Percentiles rank a stretch among this genome's conserved stretches.
Evolutionary conservation across 2,113 vertebrate species (phyloP).

Genomic region (Pelmatolapia mariae): DNA sequence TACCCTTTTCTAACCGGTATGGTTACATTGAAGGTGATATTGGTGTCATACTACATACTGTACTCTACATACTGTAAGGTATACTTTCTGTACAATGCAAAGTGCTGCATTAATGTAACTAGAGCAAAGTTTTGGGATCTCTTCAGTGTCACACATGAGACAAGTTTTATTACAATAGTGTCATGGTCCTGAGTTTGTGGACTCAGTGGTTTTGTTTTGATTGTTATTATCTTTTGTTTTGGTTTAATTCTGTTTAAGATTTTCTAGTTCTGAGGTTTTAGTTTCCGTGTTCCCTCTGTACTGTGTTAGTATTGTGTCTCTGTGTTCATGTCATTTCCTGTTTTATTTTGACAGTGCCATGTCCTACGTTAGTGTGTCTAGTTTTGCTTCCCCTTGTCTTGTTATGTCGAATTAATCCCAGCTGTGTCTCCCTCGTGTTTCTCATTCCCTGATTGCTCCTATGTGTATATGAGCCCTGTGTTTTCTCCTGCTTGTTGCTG

Average conservation of each 20-base stretch:
- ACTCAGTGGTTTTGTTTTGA: neutral
- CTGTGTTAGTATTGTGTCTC: too few species aligned
- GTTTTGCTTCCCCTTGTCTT: too few species aligned
- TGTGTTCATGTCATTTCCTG: too few species aligned
- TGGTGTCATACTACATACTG: neutral
- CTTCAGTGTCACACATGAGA: neutral
- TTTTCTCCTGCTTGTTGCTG: neutral
- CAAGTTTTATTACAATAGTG: neutral
- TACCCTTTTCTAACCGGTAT: neutral
- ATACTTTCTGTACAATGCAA: neutral
- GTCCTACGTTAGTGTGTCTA: too few species aligned
- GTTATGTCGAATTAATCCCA: too few species aligned
- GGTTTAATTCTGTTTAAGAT: neutral
- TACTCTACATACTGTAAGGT: neutral
- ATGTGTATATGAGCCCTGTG: neutral
- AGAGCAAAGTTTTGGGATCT: neutral
- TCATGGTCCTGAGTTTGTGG: neutral
- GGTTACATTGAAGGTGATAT: neutral
- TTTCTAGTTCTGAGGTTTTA: neutral
- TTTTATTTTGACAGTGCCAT: too few species aligned
- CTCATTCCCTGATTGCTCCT: neutral
- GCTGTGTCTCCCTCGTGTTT: fast-evolving
- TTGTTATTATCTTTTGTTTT: neutral
- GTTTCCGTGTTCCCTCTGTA: too few species aligned
- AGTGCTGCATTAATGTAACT: neutral